These are phyloP conservation scores for Ochlodes sylvanus DNA, from an alignment of 2,888 invertebrate species.

Conservation along the genomic window DNA sequence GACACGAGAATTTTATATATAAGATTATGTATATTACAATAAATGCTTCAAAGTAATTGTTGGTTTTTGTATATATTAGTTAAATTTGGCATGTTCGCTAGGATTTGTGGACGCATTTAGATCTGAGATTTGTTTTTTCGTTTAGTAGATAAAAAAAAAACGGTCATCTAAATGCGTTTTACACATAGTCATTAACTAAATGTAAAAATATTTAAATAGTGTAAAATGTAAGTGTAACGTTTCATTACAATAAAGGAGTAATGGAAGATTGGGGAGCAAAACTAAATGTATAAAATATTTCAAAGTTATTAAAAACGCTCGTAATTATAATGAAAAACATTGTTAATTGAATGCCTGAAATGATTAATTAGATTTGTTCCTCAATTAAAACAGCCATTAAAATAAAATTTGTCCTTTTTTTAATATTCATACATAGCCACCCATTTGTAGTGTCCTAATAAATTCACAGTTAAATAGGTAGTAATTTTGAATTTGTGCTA, in stretches of 20 bases:
- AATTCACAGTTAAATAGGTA: too few species aligned
- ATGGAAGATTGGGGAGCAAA: slow-evolving; percentile 74
- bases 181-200: slow-evolving; percentile 58
- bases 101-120: slow-evolving; percentile 59
- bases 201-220: slow-evolving; percentile 57
- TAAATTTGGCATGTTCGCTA: slow-evolving; percentile 34
- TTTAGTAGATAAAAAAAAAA: slow-evolving; percentile 43
- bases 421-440: too few species aligned
- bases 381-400: slow-evolving; percentile 64
- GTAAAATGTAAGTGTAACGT: slow-evolving; percentile 51
- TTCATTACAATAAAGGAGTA: slow-evolving; percentile 64
- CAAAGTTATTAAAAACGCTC: slow-evolving; percentile 55
- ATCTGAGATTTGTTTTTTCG: slow-evolving; percentile 50
- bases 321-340: slow-evolving; percentile 51
- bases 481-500: too few species aligned
- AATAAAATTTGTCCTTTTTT: slow-evolving; percentile 46
- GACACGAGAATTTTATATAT: too few species aligned
- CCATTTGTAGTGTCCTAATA: too few species aligned
- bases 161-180: slow-evolving; percentile 60
- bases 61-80: slow-evolving; percentile 20
- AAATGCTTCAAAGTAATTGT: slow-evolving; percentile 14
- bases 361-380: slow-evolving; percentile 75
- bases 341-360: slow-evolving; percentile 50
- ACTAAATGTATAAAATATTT: slow-evolving; percentile 59
- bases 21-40: slow-evolving; percentile 12